phyloP scores from a whole-genome alignment of 2,113 vertebrate species.

The Tylochromis polylepis region DNA sequence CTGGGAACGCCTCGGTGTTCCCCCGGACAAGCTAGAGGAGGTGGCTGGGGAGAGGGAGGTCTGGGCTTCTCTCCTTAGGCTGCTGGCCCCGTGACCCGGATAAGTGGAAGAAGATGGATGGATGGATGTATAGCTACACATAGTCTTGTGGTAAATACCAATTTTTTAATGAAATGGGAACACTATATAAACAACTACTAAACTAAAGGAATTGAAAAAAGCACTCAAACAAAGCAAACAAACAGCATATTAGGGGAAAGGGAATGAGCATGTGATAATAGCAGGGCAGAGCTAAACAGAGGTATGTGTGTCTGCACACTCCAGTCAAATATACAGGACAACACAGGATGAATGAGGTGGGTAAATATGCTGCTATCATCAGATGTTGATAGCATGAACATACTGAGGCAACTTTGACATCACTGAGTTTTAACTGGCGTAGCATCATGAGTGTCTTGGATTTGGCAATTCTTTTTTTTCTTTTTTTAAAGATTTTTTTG shows the following conservation, averaged over 20 bases:
- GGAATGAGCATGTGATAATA: slow-evolving; percentile 17
- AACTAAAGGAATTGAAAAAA: not conserved
- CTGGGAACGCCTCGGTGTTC: no score
- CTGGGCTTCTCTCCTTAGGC: no score
- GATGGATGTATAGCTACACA: no score
- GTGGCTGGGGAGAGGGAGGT: no score
- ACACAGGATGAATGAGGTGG: slow-evolving; percentile 65
- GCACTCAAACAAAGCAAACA: not conserved
- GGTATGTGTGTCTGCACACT: slow-evolving; percentile 35
- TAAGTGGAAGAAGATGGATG: no score
- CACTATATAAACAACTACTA: not conserved
- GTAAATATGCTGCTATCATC: slow-evolving; percentile 60
- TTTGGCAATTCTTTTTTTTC: not conserved
- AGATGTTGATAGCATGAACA: slow-evolving; percentile 41
- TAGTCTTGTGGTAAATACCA: not conserved
- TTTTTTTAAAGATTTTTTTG: no score
- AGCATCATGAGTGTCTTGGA: not conserved
- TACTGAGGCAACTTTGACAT: not conserved
- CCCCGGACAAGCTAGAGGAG: no score
- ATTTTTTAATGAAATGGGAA: not conserved
- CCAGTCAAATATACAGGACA: slow-evolving; percentile 46
- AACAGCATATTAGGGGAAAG: not conserved
- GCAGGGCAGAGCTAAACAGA: slow-evolving; percentile 34
- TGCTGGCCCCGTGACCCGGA: no score
- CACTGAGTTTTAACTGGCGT: not conserved